Conservation (phyloP, 1,140 invertebrate genomes). For the Drusus annulatus region DNA sequence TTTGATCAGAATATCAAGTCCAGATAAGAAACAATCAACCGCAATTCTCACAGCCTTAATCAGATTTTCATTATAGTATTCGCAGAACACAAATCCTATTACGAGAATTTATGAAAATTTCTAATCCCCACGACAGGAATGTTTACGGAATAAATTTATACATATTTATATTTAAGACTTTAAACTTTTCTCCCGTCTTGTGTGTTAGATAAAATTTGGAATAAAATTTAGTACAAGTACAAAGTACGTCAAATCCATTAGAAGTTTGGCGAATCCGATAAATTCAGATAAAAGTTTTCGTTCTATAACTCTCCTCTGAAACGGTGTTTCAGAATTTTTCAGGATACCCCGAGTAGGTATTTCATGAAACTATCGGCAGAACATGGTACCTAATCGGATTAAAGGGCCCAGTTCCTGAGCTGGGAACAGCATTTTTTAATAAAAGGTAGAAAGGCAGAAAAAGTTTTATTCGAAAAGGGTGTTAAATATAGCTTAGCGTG, state of each 20-base stretch:
- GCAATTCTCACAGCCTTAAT: no score
- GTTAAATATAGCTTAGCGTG: no score
- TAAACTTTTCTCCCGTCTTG: background rate
- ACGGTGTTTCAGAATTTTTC: background rate
- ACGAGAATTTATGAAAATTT: no score
- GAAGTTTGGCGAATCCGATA: background rate
- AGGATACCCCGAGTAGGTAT: background rate
- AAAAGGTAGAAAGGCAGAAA: no score
- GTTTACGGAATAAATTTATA: background rate
- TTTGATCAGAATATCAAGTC: no score
- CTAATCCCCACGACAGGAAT: background rate
- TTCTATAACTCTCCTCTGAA: background rate
- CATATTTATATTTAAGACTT: background rate
- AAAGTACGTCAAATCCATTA: conserved; percentile 13
- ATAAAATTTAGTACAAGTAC: background rate
- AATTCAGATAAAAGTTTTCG: background rate
- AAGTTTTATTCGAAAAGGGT: no score
- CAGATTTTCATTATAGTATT: no score
- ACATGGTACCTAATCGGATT: conserved; percentile 1
- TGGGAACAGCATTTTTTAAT: no score
- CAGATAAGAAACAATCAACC: no score
- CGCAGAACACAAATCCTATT: no score
- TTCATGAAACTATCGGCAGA: background rate
- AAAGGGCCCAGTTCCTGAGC: background rate
- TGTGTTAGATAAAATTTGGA: background rate